These are phyloP conservation scores for Norana najaformis DNA, from an alignment of 2,888 invertebrate genomes.

Conservation along the genomic window DNA sequence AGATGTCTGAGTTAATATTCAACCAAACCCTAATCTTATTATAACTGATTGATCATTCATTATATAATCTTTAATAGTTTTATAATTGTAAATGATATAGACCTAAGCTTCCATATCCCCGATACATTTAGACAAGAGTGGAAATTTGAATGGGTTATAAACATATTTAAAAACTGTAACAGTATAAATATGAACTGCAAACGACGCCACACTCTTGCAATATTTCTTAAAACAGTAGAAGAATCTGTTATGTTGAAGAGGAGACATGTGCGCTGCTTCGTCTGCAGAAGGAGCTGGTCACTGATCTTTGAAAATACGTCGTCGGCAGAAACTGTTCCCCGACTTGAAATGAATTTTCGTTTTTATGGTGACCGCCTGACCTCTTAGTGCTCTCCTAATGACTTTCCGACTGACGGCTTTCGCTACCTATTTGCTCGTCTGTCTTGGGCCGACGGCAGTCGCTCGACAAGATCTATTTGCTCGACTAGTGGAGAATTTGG, in stretches of 20 bases:
- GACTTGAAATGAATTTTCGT: too few relatives aligned
- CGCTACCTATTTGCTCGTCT: background rate
- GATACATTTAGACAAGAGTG: too few relatives aligned
- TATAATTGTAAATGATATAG: too few relatives aligned
- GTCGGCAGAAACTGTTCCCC: background rate
- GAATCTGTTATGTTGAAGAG: background rate
- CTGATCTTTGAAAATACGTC: background rate
- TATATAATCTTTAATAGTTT: too few relatives aligned
- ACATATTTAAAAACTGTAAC: too few relatives aligned
- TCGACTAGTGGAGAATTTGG: background rate
- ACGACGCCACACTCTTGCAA: background rate
- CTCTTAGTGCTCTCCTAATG: background rate
- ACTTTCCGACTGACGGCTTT: background rate
- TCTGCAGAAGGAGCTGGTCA: background rate
- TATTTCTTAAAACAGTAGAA: background rate
- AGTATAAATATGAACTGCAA: background rate
- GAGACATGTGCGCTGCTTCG: background rate
- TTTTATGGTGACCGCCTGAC: too few relatives aligned
- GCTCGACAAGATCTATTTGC: background rate
- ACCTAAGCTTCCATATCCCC: too few relatives aligned
- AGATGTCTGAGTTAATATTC: background rate
- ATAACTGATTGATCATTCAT: too few relatives aligned
- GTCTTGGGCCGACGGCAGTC: background rate
- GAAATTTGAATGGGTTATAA: too few relatives aligned
- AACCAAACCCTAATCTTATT: too few relatives aligned